phyloP scores from a whole-genome alignment of 2,888 invertebrate species.

The Eupithecia subumbrata region DNA sequence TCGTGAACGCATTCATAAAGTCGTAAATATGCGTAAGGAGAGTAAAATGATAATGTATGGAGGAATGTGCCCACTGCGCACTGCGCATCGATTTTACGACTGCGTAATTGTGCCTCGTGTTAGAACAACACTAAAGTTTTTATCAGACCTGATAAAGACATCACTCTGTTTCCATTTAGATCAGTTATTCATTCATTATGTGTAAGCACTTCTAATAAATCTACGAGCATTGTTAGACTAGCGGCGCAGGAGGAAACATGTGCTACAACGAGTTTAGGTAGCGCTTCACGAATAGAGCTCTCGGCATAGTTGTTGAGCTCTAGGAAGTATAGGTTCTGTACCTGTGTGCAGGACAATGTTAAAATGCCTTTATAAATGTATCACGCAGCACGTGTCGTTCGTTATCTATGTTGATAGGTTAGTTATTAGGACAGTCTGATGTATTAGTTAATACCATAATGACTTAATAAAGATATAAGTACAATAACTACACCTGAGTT shows the following conservation, averaged over 20 bases:
- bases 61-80: slow-evolving; percentile 20
- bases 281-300: not conserved
- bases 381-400: not conserved
- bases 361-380: not conserved
- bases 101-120: slow-evolving; percentile 18
- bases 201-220: not conserved
- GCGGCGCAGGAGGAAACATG: not conserved
- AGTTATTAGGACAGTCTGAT: not conserved
- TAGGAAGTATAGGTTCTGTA: not conserved
- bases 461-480: not conserved
- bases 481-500: not conserved
- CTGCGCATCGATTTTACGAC: slow-evolving; percentile 26
- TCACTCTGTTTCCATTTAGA: slow-evolving; percentile 3
- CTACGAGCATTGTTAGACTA: not conserved
- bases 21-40: slow-evolving; percentile 15
- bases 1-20: slow-evolving; percentile 6
- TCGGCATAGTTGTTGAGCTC: not conserved
- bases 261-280: not conserved
- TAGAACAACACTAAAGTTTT: slow-evolving; percentile 6
- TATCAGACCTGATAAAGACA: slow-evolving; percentile 11
- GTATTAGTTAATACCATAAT: not conserved
- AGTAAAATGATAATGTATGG: slow-evolving; percentile 18
- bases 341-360: not conserved
- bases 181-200: not conserved
- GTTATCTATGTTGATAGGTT: not conserved